Base-by-base conservation (phyloP, 1,140 invertebrate genomes). In the Arion vulgaris region DNA sequence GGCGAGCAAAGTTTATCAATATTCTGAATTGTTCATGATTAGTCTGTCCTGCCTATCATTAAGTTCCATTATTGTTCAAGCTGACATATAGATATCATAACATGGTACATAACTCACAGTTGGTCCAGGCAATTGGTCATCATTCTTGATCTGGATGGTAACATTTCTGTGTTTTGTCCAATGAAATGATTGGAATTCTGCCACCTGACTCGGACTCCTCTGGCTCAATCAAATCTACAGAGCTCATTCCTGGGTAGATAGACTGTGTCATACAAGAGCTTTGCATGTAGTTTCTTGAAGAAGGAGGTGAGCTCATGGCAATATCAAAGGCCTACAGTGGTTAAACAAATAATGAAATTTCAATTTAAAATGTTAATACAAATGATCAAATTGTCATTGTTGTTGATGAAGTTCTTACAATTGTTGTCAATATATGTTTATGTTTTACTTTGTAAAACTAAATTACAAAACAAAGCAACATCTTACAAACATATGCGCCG, bases 271-370 rank as follows among this genome's bases (percentile, higher is more conserved):
- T 80, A 45, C 66, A 51, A 13, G 80, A 81, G n/a, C 28, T 80
- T n/a, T 49, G 39, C 80, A 81, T 81, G 80, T 57, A 81, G 51
- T 57, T 81, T 15, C 80, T 66, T 51, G 69, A 73, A 17, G 39
- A 51, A 1, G 80, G 80, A 7, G 80, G 80, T 17, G 80, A 81
- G n/a, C 80, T 81, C 80, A 81, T 81, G 32, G 80, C 80, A n/a
- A 81, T 73, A n/a, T 81, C 71, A 62, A 81, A 81, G n/a, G 80
- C 80, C 80, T 81, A 15, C 4, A 36, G 53, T 23, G 26, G 23
- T 57, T 5, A 66, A 28, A 66, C 41, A 73, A 39, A 73, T 66
- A 45, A 79, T n/a, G 26, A n/a, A 45, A 45, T 45, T 45, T 15
- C 53, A 57, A 57, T 57, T 57, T 15, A 57, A 57, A 57, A 23